Percentiles rank a stretch among this genome's conserved stretches.
Conservation (phyloP, 37 sponge, comb jelly and placozoan genomes). For the Ephydatia muelleri region DNA sequence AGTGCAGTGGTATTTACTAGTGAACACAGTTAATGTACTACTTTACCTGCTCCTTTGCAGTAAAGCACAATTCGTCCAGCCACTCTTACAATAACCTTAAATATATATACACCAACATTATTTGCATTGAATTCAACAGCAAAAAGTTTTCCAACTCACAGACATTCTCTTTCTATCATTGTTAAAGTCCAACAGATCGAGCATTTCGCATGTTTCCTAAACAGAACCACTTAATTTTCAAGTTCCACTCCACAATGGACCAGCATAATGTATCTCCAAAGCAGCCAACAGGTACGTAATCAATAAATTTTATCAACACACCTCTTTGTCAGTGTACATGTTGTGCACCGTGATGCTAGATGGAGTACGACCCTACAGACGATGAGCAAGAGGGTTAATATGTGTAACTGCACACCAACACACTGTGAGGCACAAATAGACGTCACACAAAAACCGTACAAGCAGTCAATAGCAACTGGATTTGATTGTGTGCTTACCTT, state of each 20-base stretch:
- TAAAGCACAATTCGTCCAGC: conserved; percentile 62
- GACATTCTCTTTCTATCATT: conserved; percentile 99
- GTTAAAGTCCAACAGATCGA: conserved; percentile 94
- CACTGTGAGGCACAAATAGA: background rate
- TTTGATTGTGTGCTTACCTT: conserved; percentile 28
- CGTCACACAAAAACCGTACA: background rate
- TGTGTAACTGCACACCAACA: background rate
- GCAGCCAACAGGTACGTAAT: too few relatives aligned
- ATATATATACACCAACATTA: background rate
- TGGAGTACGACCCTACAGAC: conserved; percentile 56
- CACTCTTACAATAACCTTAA: conserved; percentile 55
- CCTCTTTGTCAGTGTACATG: conserved; percentile 24
- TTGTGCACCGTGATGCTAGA: conserved; percentile 52
- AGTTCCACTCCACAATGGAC: too few relatives aligned
- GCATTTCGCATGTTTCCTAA: conserved; percentile 72
- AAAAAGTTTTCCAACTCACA: conserved; percentile 41
- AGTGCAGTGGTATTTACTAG: too few relatives aligned
- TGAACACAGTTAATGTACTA: too few relatives aligned
- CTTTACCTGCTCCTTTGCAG: conserved; percentile 95
- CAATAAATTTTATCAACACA: background rate
- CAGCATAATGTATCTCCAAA: too few relatives aligned
- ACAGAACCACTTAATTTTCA: too few relatives aligned
- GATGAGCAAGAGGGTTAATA: background rate
- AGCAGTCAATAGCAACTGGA: too few relatives aligned
- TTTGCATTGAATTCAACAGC: background rate